Evolutionary conservation across 2,888 invertebrate species (phyloP), one percentile per base, ranked within the genome.

Genomic region (Uloborus plumipes): DNA sequence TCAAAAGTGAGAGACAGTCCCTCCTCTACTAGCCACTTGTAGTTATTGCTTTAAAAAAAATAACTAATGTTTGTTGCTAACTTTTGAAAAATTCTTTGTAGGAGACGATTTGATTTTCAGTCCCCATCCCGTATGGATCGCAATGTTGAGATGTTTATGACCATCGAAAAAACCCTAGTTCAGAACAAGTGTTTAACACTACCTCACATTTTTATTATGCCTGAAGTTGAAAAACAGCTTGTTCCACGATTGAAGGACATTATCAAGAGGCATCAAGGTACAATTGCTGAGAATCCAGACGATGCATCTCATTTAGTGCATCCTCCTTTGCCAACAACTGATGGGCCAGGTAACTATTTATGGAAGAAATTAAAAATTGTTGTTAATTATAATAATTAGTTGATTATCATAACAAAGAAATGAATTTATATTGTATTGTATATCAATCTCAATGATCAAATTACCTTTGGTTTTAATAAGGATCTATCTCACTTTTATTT

Each of bases 231-330:
- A 87, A 89, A 90, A 84, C 87, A 87, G 49, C 85, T 88, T 18
- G 86, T 86, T 18, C 91, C 92, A 47, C 95, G 95, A 88, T 91
- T 98, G 58, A 95, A 95, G 87, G 98, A 97, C 87, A 94, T 96
- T 84, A 92, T 97, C 14, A 94, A 94, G 87, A 93, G 94, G 85
- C 94, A 97, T 87, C 94, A 96, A 87, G 97, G 96, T 70, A 93
- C 93, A 86, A 91, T 92, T 71, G 89, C 92, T 88, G 96, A 96
- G 85, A 93, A 92, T 85, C 95, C 95, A 89, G 94, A 95, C 55
- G 94, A 95, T 85, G 97, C 98, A 6, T 96, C 97, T 0, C 98
- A 99, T 89, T 93, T 98, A 84, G 92, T 98, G 58, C 95, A 94
- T 90, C 95, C 96, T 0, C 91, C 93, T 64, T 87, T 88, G 2